Evolutionary conservation across 2,888 invertebrate genomes (phyloP), one percentile per base, ranked within the genome.

Genomic region (Ophion costatus): DNA sequence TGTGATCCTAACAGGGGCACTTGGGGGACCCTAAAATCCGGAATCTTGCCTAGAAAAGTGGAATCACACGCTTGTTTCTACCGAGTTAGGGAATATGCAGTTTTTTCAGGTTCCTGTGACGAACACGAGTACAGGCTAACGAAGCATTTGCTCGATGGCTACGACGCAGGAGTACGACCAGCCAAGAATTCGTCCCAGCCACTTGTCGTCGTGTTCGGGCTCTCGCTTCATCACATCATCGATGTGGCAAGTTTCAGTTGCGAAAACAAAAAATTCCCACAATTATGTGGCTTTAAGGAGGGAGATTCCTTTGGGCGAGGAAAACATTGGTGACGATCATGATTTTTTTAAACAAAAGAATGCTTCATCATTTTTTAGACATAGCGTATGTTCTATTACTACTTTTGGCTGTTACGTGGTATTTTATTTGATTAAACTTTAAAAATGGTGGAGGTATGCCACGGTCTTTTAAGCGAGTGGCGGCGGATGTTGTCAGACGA

Each of bases 211-310:
- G 96, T 96, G 82, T 97, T 97, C 91, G 97, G 97, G 2, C 96
- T 97, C 56, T 96, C 97, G 0, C 94, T 98, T 83, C 97, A 97
- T 94, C 97, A 97, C 90, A 97, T 98, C 87, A 97, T 97, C 88
- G 97, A 98, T 91, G 97, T 98, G 93, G 97, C 97, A 94, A 96
- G 96, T 95, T 57, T 20, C 10, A 14, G 63, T 5, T 14, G 4
- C 29, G 29, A n/a, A n/a, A n/a, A 29, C 29, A 29, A 29, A 29
- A 29, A 29, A 29, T 29, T 1, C 29, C 29, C 29, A 29, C 4
- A 29, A 29, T 29, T 29, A 4, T 29, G 1, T 29, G 29, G 29
- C 29, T 29, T 29, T 29, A 29, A 29, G 29, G 29, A 4, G 29
- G 29, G 0, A 4, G 29, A 29, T 29, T 4, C 29, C 29, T 29